These are phyloP conservation scores for Prosopocoilus inquinatus DNA, from an alignment of 2,888 invertebrate species.

Conservation along the genomic window DNA sequence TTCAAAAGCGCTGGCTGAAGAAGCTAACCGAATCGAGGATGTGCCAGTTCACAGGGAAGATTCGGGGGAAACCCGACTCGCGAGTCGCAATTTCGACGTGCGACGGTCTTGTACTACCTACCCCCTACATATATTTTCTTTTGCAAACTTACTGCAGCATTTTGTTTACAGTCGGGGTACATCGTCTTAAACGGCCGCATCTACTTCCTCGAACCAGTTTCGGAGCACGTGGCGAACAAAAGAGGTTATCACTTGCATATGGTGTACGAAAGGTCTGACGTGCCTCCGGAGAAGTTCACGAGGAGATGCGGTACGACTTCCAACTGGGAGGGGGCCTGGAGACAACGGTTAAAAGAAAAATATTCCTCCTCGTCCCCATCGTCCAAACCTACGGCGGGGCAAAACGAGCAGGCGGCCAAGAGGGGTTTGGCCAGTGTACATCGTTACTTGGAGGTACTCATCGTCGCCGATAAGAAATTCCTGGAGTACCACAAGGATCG, in stretches of 20 bases:
- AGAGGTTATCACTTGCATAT: slow-evolving; percentile 58
- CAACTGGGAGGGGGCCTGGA: slow-evolving; percentile 48
- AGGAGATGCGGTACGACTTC: slow-evolving; percentile 35
- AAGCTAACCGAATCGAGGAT: slow-evolving; percentile 36
- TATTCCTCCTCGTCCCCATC: slow-evolving; percentile 11
- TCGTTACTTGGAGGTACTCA: slow-evolving; percentile 59
- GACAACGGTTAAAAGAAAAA: slow-evolving; percentile 35
- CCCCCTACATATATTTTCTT: background rate
- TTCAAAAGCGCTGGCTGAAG: slow-evolving; percentile 37
- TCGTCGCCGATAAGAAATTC: slow-evolving; percentile 68
- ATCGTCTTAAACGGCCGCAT: slow-evolving; percentile 52
- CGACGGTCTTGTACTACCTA: slow-evolving; percentile 43
- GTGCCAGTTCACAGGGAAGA: slow-evolving; percentile 56
- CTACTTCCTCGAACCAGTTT: slow-evolving; percentile 61
- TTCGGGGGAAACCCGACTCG: slow-evolving; percentile 49
- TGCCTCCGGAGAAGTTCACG: slow-evolving; percentile 16
- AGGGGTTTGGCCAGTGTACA: slow-evolving; percentile 46
- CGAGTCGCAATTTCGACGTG: slow-evolving; percentile 56
- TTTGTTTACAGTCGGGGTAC: slow-evolving; percentile 54
- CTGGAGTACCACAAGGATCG: slow-evolving; percentile 62
- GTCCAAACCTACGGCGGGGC: slow-evolving; percentile 15
- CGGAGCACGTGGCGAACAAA: slow-evolving; percentile 50
- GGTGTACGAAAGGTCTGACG: slow-evolving; percentile 44
- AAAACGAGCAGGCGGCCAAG: slow-evolving; percentile 30
- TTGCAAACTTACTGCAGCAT: background rate